Conservation (phyloP, 2,888 invertebrate genomes). For the Silvanus unidentatus region DNA sequence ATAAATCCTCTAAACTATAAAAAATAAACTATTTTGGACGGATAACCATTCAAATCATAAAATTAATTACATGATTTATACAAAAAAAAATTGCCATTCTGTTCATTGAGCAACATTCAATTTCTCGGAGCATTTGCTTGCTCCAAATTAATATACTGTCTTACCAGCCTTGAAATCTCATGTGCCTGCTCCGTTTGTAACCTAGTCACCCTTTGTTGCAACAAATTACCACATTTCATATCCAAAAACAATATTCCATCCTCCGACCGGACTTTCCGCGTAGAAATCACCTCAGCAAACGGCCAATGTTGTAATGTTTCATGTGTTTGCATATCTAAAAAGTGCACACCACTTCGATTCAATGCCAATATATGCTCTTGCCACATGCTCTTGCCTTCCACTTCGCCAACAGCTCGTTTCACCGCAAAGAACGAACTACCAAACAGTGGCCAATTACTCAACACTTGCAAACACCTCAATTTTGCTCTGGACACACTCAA, state of each 20-base stretch:
- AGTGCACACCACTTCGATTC: constrained; percentile 88
- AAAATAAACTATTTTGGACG: too few species aligned
- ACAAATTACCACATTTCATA: constrained; percentile 94
- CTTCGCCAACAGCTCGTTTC: constrained; percentile 70
- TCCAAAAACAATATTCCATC: constrained; percentile 89
- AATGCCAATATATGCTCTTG: constrained; percentile 89
- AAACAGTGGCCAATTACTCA: constrained; percentile 93
- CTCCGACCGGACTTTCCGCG: constrained; percentile 85
- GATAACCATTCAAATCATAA: too few species aligned
- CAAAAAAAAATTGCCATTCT: too few species aligned
- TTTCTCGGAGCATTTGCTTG: constrained; percentile 48
- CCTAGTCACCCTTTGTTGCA: constrained; percentile 91
- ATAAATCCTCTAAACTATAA: too few species aligned
- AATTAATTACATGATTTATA: too few species aligned
- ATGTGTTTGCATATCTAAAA: constrained; percentile 87
- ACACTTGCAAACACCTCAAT: constrained; percentile 69
- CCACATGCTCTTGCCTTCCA: constrained; percentile 64
- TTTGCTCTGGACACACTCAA: constrained; percentile 78
- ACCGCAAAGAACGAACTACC: constrained; percentile 98
- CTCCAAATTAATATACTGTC: constrained; percentile 93
- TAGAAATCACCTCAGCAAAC: constrained; percentile 92
- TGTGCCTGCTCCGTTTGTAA: constrained; percentile 97
- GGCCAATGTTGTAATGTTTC: constrained; percentile 91
- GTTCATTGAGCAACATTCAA: background rate
- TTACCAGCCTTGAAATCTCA: constrained; percentile 91